A percentile compares a stretch with the other conserved stretches of the same genome.
Evolutionary conservation across 2,797 vertebrate genomes (phyloP).

Genomic region (Vireo griseus): DNA sequence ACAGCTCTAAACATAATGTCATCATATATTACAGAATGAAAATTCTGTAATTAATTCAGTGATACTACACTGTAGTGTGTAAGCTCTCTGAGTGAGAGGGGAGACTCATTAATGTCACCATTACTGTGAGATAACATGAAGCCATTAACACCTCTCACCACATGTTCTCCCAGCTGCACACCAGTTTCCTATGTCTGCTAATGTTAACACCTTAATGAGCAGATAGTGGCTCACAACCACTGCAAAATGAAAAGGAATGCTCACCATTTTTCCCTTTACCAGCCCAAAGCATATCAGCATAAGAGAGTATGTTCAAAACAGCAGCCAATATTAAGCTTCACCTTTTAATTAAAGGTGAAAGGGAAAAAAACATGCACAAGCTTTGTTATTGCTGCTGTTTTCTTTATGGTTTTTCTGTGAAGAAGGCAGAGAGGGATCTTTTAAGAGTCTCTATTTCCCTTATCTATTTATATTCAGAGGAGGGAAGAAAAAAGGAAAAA

Average conservation of each 20-base stretch:
- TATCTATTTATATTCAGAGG: background rate
- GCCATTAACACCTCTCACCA: slow-evolving; percentile 38
- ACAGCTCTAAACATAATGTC: slow-evolving; percentile 16
- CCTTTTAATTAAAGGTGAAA: slow-evolving; percentile 4
- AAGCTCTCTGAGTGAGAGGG: slow-evolving; percentile 10
- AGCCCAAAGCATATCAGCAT: background rate
- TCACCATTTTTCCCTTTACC: background rate
- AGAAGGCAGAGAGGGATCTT: background rate
- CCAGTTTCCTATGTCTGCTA: background rate
- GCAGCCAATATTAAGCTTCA: background rate
- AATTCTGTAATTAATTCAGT: slow-evolving; percentile 34
- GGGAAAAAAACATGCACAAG: background rate
- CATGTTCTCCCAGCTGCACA: slow-evolving; percentile 35
- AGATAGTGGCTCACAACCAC: background rate
- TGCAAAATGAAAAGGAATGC: background rate
- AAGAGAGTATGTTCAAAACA: background rate
- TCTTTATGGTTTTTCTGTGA: background rate
- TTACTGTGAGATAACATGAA: slow-evolving; percentile 1
- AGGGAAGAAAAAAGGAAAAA: background rate
- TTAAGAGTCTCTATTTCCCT: background rate
- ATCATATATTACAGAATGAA: background rate
- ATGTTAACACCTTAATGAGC: background rate
- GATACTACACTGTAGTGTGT: background rate
- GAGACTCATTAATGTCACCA: slow-evolving; percentile 35
- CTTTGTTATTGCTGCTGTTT: background rate